These are phyloP conservation scores for Sesamia inferens DNA, from an alignment of 2,888 invertebrate genomes.

Conservation along the genomic window DNA sequence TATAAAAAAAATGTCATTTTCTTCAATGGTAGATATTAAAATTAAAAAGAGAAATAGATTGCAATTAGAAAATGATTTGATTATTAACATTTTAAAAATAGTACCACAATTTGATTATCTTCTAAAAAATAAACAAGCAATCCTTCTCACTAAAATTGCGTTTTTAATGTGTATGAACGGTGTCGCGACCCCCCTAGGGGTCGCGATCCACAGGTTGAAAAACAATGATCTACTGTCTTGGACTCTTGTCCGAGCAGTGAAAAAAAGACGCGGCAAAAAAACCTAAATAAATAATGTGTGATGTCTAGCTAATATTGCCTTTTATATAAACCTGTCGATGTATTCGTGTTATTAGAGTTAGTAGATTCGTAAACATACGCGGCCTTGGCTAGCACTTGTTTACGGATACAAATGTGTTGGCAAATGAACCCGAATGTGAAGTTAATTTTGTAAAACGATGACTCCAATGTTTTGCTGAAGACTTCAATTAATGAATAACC, in stretches of 20 bases:
- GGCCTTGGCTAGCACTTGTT: conserved; percentile 83
- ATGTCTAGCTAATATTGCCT: conserved; percentile 53
- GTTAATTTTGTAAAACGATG: conserved; percentile 69
- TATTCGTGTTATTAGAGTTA: conserved; percentile 68
- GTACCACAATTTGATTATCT: too few relatives aligned
- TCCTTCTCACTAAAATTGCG: too few relatives aligned
- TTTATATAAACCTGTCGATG: conserved; percentile 63
- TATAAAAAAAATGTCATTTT: too few relatives aligned
- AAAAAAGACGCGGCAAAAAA: conserved; percentile 24
- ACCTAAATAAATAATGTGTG: conserved; percentile 35
- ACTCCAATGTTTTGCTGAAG: conserved; percentile 55
- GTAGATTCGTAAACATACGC: conserved; percentile 79
- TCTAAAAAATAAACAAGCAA: too few relatives aligned
- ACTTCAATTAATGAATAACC: conserved; percentile 40
- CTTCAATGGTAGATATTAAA: too few relatives aligned
- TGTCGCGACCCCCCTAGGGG: too few relatives aligned
- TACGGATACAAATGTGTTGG: conserved; percentile 82
- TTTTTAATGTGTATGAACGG: too few relatives aligned
- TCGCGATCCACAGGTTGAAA: too few relatives aligned
- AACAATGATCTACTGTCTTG: conserved; percentile 10
- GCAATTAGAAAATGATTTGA: too few relatives aligned
- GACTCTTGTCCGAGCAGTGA: conserved; percentile 9
- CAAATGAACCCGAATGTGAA: conserved; percentile 75
- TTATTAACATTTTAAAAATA: too few relatives aligned
- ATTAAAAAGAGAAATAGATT: too few relatives aligned